A percentile compares a stretch with the other conserved stretches of the same genome.
These are phyloP conservation scores for Podotricha telesiphe DNA, from an alignment of 2,888 invertebrate species.

Conservation along the genomic window DNA sequence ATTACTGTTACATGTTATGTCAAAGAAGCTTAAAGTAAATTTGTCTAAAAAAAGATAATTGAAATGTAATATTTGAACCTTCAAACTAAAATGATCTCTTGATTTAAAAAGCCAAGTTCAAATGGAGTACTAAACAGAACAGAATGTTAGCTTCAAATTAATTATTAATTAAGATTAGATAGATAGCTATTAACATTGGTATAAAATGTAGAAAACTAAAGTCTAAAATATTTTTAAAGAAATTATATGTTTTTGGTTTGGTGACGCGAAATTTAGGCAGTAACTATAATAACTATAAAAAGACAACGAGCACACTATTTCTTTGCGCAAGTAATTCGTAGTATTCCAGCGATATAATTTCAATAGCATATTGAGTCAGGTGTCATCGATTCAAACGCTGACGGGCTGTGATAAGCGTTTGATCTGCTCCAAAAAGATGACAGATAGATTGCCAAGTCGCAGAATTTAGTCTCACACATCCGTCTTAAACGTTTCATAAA, in stretches of 20 bases:
- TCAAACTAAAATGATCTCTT: background rate
- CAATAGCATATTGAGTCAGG: slow-evolving; percentile 50
- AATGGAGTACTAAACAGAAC: too few relatives aligned
- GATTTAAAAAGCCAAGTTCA: too few relatives aligned
- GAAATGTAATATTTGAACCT: background rate
- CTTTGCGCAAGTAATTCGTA: slow-evolving; percentile 44
- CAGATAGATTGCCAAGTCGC: slow-evolving; percentile 65
- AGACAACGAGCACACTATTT: background rate
- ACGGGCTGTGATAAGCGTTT: slow-evolving; percentile 68
- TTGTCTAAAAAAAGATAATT: background rate
- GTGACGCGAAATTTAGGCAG: too few relatives aligned
- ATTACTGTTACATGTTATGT: slow-evolving; percentile 25
- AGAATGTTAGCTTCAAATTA: too few relatives aligned
- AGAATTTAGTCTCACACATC: slow-evolving; percentile 64
- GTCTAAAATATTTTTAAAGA: too few relatives aligned
- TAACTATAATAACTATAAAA: background rate
- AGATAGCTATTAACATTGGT: too few relatives aligned
- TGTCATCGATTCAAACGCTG: slow-evolving; percentile 50
- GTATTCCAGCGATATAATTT: slow-evolving; percentile 51
- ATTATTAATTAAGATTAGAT: too few relatives aligned
- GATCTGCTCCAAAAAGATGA: slow-evolving; percentile 64
- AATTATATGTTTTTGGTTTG: too few relatives aligned
- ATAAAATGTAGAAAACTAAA: too few relatives aligned
- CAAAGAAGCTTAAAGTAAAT: slow-evolving; percentile 32
- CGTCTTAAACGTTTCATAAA: slow-evolving; percentile 59